Percentiles rank a stretch among this genome's conserved stretches.
Conservation (phyloP, 2,888 invertebrate species). For the Gibbula magus region DNA sequence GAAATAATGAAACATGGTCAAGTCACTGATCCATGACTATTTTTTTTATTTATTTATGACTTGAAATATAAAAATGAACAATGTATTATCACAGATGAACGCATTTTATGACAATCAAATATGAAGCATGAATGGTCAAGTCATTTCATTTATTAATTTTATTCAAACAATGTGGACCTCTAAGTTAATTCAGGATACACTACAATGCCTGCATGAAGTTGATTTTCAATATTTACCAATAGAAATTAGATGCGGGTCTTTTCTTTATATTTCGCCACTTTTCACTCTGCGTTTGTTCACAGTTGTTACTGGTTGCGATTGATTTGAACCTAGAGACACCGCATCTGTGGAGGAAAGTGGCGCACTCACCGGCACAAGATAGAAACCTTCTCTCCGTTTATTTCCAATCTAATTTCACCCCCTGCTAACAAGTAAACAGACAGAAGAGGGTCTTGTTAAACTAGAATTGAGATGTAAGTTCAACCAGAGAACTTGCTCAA, state of each 20-base stretch:
- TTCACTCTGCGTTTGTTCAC: not conserved
- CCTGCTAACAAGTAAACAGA: constrained; percentile 3
- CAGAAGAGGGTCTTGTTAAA: constrained; percentile 1
- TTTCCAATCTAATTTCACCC: constrained; percentile 7
- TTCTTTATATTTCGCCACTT: constrained; percentile 10
- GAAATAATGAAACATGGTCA: no score
- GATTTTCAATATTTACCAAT: constrained; percentile 5
- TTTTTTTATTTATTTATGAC: no score
- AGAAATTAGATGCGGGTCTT: not conserved
- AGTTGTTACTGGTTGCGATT: not conserved
- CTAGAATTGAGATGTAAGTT: constrained; percentile 8
- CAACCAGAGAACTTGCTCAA: not conserved
- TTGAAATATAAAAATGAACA: no score
- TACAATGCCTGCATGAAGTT: not conserved
- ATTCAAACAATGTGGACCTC: no score
- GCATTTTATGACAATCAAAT: no score
- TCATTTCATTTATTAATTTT: no score
- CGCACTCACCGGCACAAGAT: not conserved
- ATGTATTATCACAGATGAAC: no score
- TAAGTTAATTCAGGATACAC: no score
- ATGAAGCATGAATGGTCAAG: no score
- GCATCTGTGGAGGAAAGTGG: not conserved
- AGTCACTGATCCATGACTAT: no score
- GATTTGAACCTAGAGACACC: not conserved
- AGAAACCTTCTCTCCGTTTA: not conserved